Percentiles rank a stretch among this genome's conserved stretches.
Conservation (phyloP, 2,797 vertebrate genomes). For the Pyrocephalus nanus region DNA sequence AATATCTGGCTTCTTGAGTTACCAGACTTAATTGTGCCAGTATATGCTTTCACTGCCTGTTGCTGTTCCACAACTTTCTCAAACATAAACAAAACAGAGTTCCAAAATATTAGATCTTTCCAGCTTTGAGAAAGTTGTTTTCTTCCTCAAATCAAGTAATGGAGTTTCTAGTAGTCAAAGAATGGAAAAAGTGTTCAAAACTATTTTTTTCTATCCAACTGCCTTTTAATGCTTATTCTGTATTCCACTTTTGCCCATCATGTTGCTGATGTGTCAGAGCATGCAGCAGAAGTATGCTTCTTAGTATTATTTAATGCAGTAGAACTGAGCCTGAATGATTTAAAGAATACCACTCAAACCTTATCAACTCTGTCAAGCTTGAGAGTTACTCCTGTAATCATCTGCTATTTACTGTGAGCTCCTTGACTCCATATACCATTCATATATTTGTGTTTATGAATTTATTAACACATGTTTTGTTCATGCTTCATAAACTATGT, state of each 20-base stretch:
- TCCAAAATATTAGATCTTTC: conserved; percentile 65
- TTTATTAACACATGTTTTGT: not conserved
- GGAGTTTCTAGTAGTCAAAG: conserved; percentile 57
- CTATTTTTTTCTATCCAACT: conserved; percentile 35
- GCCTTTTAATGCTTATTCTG: conserved; percentile 5
- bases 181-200: conserved; percentile 50
- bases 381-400: not conserved
- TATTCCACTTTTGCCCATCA: not conserved
- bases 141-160: conserved; percentile 30
- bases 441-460: not conserved
- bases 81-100: conserved; percentile 60
- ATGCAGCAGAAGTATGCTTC: not conserved
- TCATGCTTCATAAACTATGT: not conserved
- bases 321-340: not conserved
- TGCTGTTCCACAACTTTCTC: conserved; percentile 57
- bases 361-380: not conserved
- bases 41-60: conserved; percentile 60
- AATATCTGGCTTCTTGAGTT: conserved; percentile 68
- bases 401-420: not conserved
- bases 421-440: not conserved
- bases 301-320: not conserved
- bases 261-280: not conserved
- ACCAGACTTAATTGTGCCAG: conserved; percentile 62
- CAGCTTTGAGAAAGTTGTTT: conserved; percentile 62
- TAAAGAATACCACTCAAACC: not conserved